Evolutionary conservation across 1,140 invertebrate genomes (phyloP).

Genomic region (Panulirus ornatus): DNA sequence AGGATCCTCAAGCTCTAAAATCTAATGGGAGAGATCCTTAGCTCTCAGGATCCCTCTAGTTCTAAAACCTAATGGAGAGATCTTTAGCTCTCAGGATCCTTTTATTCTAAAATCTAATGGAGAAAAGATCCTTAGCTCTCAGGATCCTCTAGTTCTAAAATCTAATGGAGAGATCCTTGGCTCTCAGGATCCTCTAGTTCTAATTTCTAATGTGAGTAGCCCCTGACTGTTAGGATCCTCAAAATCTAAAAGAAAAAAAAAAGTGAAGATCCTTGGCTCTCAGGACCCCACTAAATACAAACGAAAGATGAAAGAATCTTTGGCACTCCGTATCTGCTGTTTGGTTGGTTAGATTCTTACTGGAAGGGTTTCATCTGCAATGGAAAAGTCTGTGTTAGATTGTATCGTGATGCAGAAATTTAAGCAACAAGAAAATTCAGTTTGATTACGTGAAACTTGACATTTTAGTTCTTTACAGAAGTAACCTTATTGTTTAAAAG

Average conservation of each 20-base stretch:
- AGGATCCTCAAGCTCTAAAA: not conserved
- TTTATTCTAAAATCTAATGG: not conserved
- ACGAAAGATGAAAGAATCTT: not conserved
- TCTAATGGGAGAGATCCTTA: not conserved
- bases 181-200: slow-evolving; percentile 22
- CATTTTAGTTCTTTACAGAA: too few species aligned
- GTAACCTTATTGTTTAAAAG: too few species aligned
- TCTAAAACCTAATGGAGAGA: not conserved
- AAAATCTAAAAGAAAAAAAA: not conserved
- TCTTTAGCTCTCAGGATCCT: slow-evolving; percentile 54
- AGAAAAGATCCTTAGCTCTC: not conserved
- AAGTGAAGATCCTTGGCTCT: not conserved
- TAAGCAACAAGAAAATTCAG: too few species aligned
- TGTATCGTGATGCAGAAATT: too few species aligned
- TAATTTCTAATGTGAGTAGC: not conserved
- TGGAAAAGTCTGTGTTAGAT: not conserved
- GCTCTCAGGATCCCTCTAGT: not conserved
- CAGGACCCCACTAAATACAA: not conserved
- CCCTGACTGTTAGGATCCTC: slow-evolving; percentile 23
- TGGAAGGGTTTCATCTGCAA: not conserved
- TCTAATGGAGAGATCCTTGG: not conserved
- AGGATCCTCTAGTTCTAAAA: not conserved
- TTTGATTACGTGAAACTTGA: too few species aligned
- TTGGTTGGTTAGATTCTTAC: not conserved
- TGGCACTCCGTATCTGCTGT: not conserved